A percentile compares a stretch with the other conserved stretches of the same genome.
These are phyloP conservation scores for Oscheius sp. DNA, from an alignment of 2,888 invertebrate genomes.

Conservation along the genomic window DNA sequence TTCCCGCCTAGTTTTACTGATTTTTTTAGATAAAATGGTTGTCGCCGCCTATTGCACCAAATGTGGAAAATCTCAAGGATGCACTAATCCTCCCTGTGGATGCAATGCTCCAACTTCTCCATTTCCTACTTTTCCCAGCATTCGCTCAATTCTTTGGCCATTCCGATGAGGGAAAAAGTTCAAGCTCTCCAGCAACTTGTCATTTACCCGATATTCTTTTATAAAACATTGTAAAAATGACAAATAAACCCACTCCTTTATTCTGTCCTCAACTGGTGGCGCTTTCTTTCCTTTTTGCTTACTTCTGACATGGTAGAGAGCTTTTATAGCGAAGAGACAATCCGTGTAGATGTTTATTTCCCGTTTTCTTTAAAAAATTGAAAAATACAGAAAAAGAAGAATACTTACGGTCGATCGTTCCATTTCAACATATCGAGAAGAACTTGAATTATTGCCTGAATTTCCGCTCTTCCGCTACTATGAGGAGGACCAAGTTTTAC, in stretches of 20 bases:
- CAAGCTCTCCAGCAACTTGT: too few relatives aligned
- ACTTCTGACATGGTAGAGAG: not conserved
- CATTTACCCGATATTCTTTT: too few relatives aligned
- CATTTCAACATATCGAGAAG: not conserved
- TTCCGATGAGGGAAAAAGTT: too few relatives aligned
- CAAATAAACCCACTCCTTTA: not conserved
- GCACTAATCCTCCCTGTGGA: not conserved
- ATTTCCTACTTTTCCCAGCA: too few relatives aligned
- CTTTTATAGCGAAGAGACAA: slow-evolving; percentile 7
- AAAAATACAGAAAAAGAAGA: not conserved
- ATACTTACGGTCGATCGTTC: not conserved
- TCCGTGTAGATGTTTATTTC: slow-evolving; percentile 8
- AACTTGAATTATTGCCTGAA: slow-evolving; percentile 19
- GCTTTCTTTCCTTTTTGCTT: not conserved
- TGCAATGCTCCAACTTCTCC: not conserved
- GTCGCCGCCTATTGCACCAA: not conserved
- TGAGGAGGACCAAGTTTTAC: slow-evolving; percentile 11
- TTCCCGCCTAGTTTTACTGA: too few relatives aligned
- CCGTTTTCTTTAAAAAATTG: not conserved
- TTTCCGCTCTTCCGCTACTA: slow-evolving; percentile 11
- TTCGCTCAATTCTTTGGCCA: too few relatives aligned
- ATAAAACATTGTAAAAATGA: too few relatives aligned
- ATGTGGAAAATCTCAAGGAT: slow-evolving; percentile 4
- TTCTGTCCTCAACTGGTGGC: not conserved
- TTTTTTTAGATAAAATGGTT: too few relatives aligned